phyloP scores from a whole-genome alignment of 2,113 vertebrate genomes.

The Leucopsar rothschildi region DNA sequence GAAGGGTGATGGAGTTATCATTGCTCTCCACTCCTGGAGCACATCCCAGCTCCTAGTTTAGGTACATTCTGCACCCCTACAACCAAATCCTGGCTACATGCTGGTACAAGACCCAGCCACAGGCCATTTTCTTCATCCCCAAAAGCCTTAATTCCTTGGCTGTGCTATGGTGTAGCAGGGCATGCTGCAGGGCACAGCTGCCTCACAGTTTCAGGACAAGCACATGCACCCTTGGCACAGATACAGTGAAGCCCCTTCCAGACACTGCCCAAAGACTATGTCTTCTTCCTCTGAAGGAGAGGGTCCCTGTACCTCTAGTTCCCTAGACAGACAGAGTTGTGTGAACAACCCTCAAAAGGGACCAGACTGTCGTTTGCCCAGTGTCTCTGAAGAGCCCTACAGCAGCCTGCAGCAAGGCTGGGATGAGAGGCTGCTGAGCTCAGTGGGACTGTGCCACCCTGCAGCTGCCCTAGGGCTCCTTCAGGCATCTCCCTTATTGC shows the following conservation, averaged over 20 bases:
- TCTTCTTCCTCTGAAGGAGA: neutral
- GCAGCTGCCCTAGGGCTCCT: neutral
- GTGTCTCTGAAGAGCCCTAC: neutral
- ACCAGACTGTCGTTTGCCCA: neutral
- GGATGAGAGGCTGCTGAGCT: neutral
- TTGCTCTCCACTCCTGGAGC: neutral
- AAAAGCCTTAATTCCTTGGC: neutral
- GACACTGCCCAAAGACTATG: neutral
- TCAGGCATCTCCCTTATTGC: constrained; percentile 27
- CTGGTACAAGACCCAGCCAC: neutral
- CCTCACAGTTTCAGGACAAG: neutral
- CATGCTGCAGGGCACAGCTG: neutral
- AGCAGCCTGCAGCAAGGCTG: neutral
- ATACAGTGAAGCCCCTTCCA: neutral
- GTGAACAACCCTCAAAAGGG: neutral
- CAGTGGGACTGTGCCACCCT: neutral
- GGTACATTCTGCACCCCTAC: neutral
- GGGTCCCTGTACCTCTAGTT: neutral
- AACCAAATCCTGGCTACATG: neutral
- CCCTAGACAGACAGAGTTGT: neutral
- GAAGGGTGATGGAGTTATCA: neutral
- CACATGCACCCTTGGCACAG: neutral
- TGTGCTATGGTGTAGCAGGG: neutral
- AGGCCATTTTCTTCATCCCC: neutral
- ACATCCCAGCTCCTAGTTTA: neutral